Evolutionary conservation across 2,888 invertebrate species (phyloP), one percentile per base, ranked within the genome.

Genomic region (Machimus rusticus): DNA sequence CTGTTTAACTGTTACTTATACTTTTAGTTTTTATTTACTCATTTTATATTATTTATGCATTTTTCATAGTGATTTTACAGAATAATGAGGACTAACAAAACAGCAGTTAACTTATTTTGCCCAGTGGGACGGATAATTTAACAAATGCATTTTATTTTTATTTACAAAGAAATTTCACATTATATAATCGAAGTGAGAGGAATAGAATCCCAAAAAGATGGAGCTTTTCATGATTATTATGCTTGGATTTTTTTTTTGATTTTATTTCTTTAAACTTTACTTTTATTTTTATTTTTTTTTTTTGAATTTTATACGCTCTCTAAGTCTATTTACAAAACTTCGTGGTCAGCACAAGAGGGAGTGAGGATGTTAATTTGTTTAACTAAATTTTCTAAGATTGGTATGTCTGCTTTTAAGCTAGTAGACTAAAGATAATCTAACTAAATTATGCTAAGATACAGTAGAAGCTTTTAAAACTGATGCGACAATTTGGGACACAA

Each of bases 81-180:
- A 37, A 76, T 76, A 76, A 76, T 31, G 39, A 37, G 34, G 76
- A 39, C 76, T 37, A 82, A 82, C 16, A 37, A 82, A 82, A 82
- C 51, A 82, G 39, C 66, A n/a, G 66, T 82, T 82, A 57, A 82
- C 57, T 37, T 82, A 82, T 57, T 82, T 82, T 82, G 37, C 82
- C 55, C 82, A 46, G 28, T 57, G 82, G 82, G 82, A 82, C 82
- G 82, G 82, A 82, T 82, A 82, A 81, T 82, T 57, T 37, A 82
- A 82, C 82, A 82, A 55, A 82, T 57, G n/a, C 66, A 28, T 23
- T 66, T 55, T 82, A 4, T 12, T 66, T 55, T 82, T 82, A 57
- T 82, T 82, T 82, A 81, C 81, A 81, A 55, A 81, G 34, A 51
- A 81, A 81, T 51, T 81, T 78, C 37, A 78, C 37, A 78, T 51